These are phyloP conservation scores for Drosophila aff. DNA, from an alignment of 1,140 invertebrate species.

Conservation along the genomic window DNA sequence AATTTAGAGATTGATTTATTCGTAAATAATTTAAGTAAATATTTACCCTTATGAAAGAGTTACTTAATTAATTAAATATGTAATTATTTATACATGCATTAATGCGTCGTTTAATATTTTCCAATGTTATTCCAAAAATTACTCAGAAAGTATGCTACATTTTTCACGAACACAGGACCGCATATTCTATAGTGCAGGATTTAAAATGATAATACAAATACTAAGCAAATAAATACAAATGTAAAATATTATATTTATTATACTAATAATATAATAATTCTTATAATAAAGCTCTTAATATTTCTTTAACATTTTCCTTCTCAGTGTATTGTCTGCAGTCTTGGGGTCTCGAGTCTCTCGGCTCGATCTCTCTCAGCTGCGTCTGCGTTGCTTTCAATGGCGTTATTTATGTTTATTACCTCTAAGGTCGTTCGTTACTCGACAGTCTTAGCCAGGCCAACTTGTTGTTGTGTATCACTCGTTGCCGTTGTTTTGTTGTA, in stretches of 20 bases:
- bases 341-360: conserved; percentile 43
- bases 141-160: background rate
- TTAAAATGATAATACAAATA: background rate
- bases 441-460: conserved; percentile 65
- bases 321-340: conserved; percentile 40
- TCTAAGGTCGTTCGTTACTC: conserved; percentile 84
- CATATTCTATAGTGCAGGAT: background rate
- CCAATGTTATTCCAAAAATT: background rate
- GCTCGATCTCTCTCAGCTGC: conserved; percentile 60
- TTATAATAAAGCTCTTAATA: background rate
- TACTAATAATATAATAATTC: background rate
- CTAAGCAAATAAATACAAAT: background rate
- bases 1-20: too few species aligned
- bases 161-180: background rate
- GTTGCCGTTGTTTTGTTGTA: conserved; percentile 13
- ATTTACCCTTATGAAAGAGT: background rate
- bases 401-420: conserved; percentile 85
- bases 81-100: background rate
- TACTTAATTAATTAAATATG: background rate
- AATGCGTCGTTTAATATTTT: background rate
- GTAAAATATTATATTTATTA: background rate
- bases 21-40: background rate
- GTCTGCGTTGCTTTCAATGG: conserved; percentile 80
- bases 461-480: conserved; percentile 47
- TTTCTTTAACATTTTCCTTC: background rate